Percentiles rank a stretch among this genome's conserved stretches.
Evolutionary conservation across 2,113 vertebrate species (phyloP).

Genomic region (Sinocyclocheilus anshuiensis): DNA sequence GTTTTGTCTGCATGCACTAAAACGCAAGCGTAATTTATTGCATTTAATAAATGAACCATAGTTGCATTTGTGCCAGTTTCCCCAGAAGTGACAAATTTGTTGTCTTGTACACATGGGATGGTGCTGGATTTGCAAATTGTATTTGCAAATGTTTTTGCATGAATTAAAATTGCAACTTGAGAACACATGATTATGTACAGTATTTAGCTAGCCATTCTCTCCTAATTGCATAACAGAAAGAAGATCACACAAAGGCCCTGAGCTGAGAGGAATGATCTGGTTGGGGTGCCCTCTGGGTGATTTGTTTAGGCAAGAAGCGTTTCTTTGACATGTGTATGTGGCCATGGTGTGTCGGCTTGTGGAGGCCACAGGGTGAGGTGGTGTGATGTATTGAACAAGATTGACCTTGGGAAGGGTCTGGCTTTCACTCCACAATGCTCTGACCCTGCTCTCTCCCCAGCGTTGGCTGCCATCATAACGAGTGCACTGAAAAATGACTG

Average conservation of each 20-base stretch:
- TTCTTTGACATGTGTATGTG: conserved; percentile 34
- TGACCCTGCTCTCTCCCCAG: conserved; percentile 6
- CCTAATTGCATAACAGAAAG: conserved; percentile 18
- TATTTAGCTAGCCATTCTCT: background rate
- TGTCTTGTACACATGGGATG: background rate
- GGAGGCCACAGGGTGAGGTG: conserved; percentile 41
- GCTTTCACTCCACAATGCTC: conserved; percentile 24
- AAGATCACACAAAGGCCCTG: conserved; percentile 21
- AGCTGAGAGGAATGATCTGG: conserved; percentile 41
- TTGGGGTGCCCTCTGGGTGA: conserved; percentile 21
- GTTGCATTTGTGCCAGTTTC: background rate
- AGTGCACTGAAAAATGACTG: conserved; percentile 47
- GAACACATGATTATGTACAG: background rate
- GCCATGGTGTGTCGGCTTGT: conserved; percentile 36
- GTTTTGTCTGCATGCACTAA: conserved; percentile 1
- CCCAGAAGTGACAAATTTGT: background rate
- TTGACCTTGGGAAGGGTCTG: conserved; percentile 52
- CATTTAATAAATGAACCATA: background rate
- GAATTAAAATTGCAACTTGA: background rate
- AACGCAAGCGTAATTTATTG: background rate
- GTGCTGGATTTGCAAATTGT: background rate
- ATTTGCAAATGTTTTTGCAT: background rate
- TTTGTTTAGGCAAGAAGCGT: conserved; percentile 46
- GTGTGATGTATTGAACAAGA: conserved; percentile 48
- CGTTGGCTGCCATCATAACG: conserved; percentile 52